Percentiles rank a stretch among this genome's conserved stretches.
Evolutionary conservation across 2,888 invertebrate genomes (phyloP).

Genomic region (Hymenopus coronatus): DNA sequence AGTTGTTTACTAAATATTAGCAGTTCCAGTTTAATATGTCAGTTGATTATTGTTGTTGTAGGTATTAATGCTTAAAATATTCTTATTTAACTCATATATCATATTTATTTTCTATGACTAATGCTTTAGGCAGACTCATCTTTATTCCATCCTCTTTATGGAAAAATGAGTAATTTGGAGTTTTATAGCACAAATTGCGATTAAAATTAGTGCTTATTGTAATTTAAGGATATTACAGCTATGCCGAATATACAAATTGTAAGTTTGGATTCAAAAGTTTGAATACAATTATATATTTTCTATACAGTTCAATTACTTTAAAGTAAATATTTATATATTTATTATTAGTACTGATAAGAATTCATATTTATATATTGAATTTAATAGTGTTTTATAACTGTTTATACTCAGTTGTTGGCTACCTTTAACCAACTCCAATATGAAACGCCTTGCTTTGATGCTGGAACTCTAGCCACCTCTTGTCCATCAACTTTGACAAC

Average conservation of each 20-base stretch:
- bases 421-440: conserved; percentile 71
- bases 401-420: conserved; percentile 12
- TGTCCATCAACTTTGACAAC: conserved; percentile 62
- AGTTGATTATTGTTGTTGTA: background rate
- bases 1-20: background rate
- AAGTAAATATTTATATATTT: too few relatives aligned
- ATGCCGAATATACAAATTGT: too few relatives aligned
- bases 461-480: conserved; percentile 62
- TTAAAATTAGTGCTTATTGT: too few relatives aligned
- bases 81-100: background rate
- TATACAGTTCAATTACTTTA: too few relatives aligned
- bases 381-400: background rate
- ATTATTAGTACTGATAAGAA: too few relatives aligned
- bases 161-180: background rate
- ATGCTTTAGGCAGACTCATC: conserved; percentile 44
- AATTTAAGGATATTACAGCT: too few relatives aligned
- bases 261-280: too few relatives aligned
- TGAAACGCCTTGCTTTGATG: conserved; percentile 56
- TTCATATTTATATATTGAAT: background rate
- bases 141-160: conserved; percentile 37
- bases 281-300: too few relatives aligned
- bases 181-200: too few relatives aligned
- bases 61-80: background rate
- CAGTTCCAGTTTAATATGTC: background rate
- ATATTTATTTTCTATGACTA: background rate